Percentiles rank a stretch among this genome's conserved stretches.
Evolutionary conservation across 2,888 invertebrate genomes (phyloP).

Genomic region (Xylophagus ater): DNA sequence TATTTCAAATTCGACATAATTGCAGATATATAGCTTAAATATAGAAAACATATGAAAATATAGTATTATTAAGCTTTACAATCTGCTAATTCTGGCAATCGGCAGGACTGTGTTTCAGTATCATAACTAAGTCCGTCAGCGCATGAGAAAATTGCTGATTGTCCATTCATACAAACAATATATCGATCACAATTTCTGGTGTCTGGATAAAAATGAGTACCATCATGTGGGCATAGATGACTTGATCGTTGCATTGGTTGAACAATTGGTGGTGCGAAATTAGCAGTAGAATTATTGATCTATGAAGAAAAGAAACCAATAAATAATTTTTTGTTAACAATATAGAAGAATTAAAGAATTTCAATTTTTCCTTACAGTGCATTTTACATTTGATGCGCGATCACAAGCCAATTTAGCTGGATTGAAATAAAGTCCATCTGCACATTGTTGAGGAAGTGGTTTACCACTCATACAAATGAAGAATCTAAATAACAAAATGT

Average conservation of each 20-base stretch:
- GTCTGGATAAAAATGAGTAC: constrained; percentile 27
- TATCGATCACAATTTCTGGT: constrained; percentile 23
- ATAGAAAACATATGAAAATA: too few relatives aligned
- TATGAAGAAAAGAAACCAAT: constrained; percentile 12
- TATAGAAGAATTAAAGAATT: background rate
- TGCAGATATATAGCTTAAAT: too few relatives aligned
- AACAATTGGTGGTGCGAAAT: constrained; percentile 25
- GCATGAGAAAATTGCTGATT: constrained; percentile 30
- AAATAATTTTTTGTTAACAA: background rate
- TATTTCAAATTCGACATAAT: too few relatives aligned
- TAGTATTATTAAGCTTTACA: too few relatives aligned
- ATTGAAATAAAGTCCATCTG: constrained; percentile 28
- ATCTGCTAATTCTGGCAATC: constrained; percentile 24
- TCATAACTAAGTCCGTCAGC: constrained; percentile 33
- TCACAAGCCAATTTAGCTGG: constrained; percentile 25
- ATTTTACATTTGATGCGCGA: constrained; percentile 24
- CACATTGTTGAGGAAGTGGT: constrained; percentile 23
- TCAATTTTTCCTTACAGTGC: constrained; percentile 23
- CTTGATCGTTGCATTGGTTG: constrained; percentile 28
- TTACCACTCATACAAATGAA: constrained; percentile 29
- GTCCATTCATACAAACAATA: constrained; percentile 30
- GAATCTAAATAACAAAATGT: constrained; percentile 17
- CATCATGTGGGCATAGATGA: constrained; percentile 28
- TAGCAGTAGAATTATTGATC: constrained; percentile 25
- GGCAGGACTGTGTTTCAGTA: constrained; percentile 24